A percentile compares a stretch with the other conserved stretches of the same genome.
These are phyloP conservation scores for Piaya cayana DNA, from an alignment of 2,113 vertebrate species.

Conservation along the genomic window DNA sequence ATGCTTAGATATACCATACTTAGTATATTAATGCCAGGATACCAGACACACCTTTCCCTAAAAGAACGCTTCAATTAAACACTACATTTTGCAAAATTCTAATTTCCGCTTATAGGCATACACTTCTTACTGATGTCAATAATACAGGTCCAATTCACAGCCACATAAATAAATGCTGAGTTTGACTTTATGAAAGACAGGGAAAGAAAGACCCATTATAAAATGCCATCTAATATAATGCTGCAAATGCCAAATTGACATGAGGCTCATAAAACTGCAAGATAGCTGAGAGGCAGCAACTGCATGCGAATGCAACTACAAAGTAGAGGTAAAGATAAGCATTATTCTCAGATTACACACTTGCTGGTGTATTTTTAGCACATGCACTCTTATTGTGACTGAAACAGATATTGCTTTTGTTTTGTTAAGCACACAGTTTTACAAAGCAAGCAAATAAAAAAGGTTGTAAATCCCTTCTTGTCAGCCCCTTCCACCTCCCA, in stretches of 20 bases:
- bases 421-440: not conserved
- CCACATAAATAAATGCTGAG: not conserved
- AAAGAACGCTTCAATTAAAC: not conserved
- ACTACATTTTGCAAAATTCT: not conserved
- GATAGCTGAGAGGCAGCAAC: not conserved
- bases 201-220: not conserved
- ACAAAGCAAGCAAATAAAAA: not conserved
- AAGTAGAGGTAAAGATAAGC: not conserved
- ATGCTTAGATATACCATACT: not conserved
- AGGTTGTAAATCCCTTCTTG: not conserved
- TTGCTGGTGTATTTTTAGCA: not conserved
- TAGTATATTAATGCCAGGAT: not conserved
- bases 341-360: not conserved
- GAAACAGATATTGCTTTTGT: not conserved
- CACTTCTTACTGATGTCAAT: not conserved
- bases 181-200: not conserved
- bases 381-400: not conserved
- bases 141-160: not conserved
- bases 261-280: not conserved
- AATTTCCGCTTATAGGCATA: not conserved
- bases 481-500: not conserved
- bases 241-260: not conserved
- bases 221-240: not conserved
- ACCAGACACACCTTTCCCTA: not conserved
- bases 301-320: not conserved